Evolutionary conservation across 2,113 vertebrate genomes (phyloP).

Genomic region (Tachuris rubrigastra): DNA sequence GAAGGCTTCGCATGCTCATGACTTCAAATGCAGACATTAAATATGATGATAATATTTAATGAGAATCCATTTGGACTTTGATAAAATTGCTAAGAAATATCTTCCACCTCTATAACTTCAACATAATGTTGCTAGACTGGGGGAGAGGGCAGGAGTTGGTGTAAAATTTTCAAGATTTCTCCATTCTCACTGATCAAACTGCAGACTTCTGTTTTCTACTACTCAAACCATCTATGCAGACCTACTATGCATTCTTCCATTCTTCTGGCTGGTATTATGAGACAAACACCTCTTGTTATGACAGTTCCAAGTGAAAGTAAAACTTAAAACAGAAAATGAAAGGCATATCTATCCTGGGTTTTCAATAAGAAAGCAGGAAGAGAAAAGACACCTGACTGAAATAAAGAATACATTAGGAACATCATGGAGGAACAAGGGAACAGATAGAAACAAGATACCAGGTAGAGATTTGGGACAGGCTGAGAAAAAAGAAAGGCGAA

Average conservation of each 20-base stretch:
- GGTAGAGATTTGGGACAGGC: not conserved
- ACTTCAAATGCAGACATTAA: not conserved
- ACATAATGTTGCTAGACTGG: rapidly evolving
- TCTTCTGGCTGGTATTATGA: not conserved
- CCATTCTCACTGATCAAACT: not conserved
- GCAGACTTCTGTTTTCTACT: not conserved
- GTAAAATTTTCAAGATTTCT: not conserved
- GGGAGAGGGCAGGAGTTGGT: not conserved
- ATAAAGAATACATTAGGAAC: not conserved
- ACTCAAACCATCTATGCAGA: not conserved
- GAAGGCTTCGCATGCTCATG: not conserved
- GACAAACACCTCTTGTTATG: not conserved
- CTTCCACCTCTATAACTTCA: not conserved
- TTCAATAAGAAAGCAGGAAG: not conserved
- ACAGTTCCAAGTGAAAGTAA: not conserved
- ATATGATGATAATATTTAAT: not conserved
- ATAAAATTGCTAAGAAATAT: not conserved
- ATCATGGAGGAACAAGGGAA: not conserved
- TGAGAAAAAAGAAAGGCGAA: not conserved
- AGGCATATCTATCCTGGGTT: not conserved
- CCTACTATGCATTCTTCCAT: not conserved
- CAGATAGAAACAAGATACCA: not conserved
- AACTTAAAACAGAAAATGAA: not conserved
- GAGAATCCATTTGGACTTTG: not conserved
- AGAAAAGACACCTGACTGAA: not conserved